Base-by-base conservation (phyloP, 2,797 vertebrate species). In the Sebastes trivittatus region DNA sequence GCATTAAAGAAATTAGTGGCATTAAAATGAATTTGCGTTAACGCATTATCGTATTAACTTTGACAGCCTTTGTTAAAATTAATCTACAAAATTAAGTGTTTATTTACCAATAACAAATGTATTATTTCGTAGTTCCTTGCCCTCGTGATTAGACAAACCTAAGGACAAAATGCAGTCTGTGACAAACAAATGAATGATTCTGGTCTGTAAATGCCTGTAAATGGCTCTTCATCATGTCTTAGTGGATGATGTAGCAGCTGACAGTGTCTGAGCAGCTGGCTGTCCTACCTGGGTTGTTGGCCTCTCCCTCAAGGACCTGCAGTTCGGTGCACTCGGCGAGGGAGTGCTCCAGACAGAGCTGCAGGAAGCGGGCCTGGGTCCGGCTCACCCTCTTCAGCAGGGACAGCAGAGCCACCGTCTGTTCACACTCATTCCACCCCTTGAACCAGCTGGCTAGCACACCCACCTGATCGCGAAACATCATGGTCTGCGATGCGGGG, bases 381-480 rank as follows among this genome's bases (percentile, higher is more conserved):
- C 97, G 96, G 93, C 97, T 98, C 90, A 99, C 97, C 77, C 98
- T 94, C 92, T 99, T 99, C 87, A 99, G 94, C 89, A 99, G 92
- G 1, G 98, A 99, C 77, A 99, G 95, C 94, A 99, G 93, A 32
- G 98, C 98, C 92, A 99, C 98, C n/a, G 98, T 99, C 96, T 99
- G 98, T 87, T 99, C 98, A 10, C 98, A 99, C 92, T 99, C 98
- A 11, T 99, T 99, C 98, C 98, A 99, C 81, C 98, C 97, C 93
- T 99, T 99, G 91, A 99, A 99, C 98, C 98, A 99, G 85, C 97
- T 97, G 92, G 97, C 97, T 84, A 99, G 90, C 86, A 99, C 97
- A 84, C 98, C 97, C 77, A 99, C 98, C 97, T 99, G 98, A 94
- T 99, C 98, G 61, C 98, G 98, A 97, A 99, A 99, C 98, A 99